A percentile compares a stretch with the other conserved stretches of the same genome.
Evolutionary conservation across 2,113 vertebrate species (phyloP).

Genomic region (Trichomycterus rosablanca): DNA sequence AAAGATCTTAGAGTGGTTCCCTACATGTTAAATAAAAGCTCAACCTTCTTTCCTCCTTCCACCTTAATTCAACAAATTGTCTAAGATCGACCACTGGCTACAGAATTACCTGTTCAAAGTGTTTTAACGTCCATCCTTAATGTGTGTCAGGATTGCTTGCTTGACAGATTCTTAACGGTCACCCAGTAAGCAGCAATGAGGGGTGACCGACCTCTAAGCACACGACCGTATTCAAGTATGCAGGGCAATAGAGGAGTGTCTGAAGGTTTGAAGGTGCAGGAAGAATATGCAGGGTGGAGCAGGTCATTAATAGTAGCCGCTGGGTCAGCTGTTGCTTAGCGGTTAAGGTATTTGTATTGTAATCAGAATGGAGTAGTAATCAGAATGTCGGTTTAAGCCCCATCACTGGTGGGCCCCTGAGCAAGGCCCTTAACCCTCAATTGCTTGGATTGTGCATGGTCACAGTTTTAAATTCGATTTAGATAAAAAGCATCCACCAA

Average conservation of each 20-base stretch:
- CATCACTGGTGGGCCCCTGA: too few relatives aligned
- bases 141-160: conserved; percentile 11
- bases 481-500: too few relatives aligned
- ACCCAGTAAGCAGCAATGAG: conserved; percentile 13
- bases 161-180: conserved; percentile 10
- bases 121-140: conserved; percentile 44
- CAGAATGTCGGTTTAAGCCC: too few relatives aligned
- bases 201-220: neutral
- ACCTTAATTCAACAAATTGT: conserved; percentile 49
- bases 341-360: too few relatives aligned
- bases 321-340: too few relatives aligned
- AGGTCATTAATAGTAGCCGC: too few relatives aligned
- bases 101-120: conserved; percentile 52
- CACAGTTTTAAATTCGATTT: too few relatives aligned
- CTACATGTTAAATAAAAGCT: conserved; percentile 43
- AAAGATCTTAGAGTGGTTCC: neutral
- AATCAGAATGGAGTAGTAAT: too few relatives aligned
- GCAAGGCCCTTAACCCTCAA: too few relatives aligned
- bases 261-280: conserved; percentile 18
- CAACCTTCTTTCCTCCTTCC: conserved; percentile 36
- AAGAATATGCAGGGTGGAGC: neutral
- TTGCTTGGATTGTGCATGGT: too few relatives aligned
- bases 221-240: conserved; percentile 23
- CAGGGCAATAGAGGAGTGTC: conserved; percentile 2
- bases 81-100: conserved; percentile 28